phyloP scores from a whole-genome alignment of 2,797 vertebrate genomes.

The Epinephelus malabaricus region DNA sequence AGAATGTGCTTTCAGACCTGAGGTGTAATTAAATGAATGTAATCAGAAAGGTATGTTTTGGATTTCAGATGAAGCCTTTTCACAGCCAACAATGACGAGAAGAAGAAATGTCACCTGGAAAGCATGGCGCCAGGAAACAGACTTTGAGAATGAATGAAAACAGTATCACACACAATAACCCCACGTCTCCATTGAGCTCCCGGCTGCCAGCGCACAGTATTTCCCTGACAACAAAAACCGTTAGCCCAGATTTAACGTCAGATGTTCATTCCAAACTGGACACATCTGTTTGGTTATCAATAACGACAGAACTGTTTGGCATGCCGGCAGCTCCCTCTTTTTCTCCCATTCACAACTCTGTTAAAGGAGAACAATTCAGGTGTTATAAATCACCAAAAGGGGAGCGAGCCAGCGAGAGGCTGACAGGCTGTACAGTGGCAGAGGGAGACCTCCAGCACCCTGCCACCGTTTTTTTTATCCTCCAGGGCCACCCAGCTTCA shows the following conservation, averaged over 20 bases:
- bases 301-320: constrained; percentile 58
- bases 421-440: constrained; percentile 76
- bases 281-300: constrained; percentile 81
- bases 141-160: constrained; percentile 37
- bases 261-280: constrained; percentile 58
- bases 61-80: constrained; percentile 37
- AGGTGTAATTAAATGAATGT: constrained; percentile 28
- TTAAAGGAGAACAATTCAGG: constrained; percentile 74
- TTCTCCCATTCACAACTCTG: constrained; percentile 65
- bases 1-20: constrained; percentile 26
- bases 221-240: constrained; percentile 74
- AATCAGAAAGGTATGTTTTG: constrained; percentile 24
- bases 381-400: constrained; percentile 75
- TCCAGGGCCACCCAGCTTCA: constrained; percentile 75
- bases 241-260: constrained; percentile 71
- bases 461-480: constrained; percentile 51
- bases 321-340: constrained; percentile 35
- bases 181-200: constrained; percentile 30
- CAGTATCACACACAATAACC: constrained; percentile 29
- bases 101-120: constrained; percentile 19
- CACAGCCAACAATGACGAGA: not conserved
- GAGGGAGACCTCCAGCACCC: constrained; percentile 69
- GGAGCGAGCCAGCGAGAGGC: constrained; percentile 54
- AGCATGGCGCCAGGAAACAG: constrained; percentile 20
- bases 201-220: constrained; percentile 43